Evolutionary conservation across 2,797 vertebrate genomes (phyloP), one percentile per base, ranked within the genome.

Genomic region (Hybognathus amarus): DNA sequence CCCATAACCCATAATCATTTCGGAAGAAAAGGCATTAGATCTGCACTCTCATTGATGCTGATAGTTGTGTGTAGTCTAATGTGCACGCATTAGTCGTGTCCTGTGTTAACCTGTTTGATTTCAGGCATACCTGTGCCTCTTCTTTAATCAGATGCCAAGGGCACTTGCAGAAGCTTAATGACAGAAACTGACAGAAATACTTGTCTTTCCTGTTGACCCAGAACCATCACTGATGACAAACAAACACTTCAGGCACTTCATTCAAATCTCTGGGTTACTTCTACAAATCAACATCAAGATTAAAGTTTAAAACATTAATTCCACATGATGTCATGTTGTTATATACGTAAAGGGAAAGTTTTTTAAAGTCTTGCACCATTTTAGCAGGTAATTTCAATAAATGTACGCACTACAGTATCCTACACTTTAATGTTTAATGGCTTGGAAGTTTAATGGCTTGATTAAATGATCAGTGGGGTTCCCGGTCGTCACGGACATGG

Each of bases 181-280:
- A 54, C 36, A 80, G 66, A 70, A 70, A 80, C 17, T 17, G 27
- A 22, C 78, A 27, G 30, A 20, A 50, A 68, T 85, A 93, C 92
- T 79, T 5, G 93, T 93, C 93, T 92, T 90, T 88, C 90, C 83
- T 64, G 85, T 61, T 66, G 73, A 87, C 78, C 47, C 79, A 89
- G 74, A 90, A 88, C 13, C 22, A 40, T n/a, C 22, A 66, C 27
- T 15, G 18, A 66, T 2, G 27, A 3, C 38, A 64, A 22, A 27
- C 30, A 30, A 2, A 2, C 74, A 45, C 54, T 61, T 20, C 36
- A 42, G 50, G 15, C 27, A 0, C 12, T 1, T 1, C 42, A 6
- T 30, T 1, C 11, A 15, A 47, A 33, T 33, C 70, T 20, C 45
- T 9, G 11, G n/a, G 13, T 1, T 27, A 73, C 45, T 73, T 27